Evolutionary conservation across 2,113 vertebrate genomes (phyloP).

Genomic region (Carassius carassius): DNA sequence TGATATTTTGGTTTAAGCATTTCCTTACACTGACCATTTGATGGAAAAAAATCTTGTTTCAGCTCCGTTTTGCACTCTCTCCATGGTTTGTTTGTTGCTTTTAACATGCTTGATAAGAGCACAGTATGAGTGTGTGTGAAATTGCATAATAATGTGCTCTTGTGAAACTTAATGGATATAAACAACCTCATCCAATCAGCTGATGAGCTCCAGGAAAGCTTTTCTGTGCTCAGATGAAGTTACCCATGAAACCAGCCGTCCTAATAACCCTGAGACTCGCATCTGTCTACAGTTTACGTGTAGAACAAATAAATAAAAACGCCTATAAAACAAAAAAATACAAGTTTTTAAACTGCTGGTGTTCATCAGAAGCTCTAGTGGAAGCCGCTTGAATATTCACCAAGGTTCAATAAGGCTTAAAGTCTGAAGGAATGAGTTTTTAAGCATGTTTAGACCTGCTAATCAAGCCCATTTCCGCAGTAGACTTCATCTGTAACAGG

Average conservation of each 20-base stretch:
- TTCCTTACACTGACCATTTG: background rate
- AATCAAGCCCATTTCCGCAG: background rate
- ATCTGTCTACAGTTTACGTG: background rate
- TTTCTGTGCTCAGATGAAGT: background rate
- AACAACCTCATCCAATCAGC: background rate
- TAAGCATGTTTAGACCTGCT: constrained; percentile 6
- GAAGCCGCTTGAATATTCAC: background rate
- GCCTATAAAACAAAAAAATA: no score
- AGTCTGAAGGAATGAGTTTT: background rate
- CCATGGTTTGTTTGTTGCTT: background rate
- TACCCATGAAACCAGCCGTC: background rate
- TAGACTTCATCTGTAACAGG: no score
- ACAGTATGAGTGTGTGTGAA: background rate
- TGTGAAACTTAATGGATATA: background rate
- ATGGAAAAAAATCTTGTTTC: no score
- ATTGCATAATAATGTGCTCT: background rate
- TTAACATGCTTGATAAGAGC: background rate
- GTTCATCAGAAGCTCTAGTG: background rate
- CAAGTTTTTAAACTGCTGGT: background rate
- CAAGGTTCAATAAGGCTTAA: background rate
- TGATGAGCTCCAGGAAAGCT: background rate
- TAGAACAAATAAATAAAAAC: no score
- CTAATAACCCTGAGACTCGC: background rate
- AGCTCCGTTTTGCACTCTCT: background rate
- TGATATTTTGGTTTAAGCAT: background rate